Evolutionary conservation across 2,797 vertebrate genomes (phyloP).

Genomic region (Peromyscus aztecus): DNA sequence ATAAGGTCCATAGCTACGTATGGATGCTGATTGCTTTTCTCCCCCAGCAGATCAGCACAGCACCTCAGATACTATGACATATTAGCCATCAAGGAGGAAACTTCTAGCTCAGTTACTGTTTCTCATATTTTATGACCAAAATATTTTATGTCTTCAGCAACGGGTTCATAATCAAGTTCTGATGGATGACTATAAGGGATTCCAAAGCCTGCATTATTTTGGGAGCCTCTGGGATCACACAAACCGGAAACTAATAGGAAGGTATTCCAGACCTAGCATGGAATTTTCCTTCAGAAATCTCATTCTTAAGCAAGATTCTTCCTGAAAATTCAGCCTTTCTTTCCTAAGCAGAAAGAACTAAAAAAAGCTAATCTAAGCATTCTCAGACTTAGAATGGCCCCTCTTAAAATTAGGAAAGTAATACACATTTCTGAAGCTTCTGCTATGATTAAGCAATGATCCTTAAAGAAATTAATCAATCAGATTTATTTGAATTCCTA

Average conservation of each 20-base stretch:
- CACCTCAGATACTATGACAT: not conserved
- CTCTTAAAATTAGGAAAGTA: not conserved
- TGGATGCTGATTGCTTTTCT: not conserved
- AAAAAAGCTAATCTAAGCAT: not conserved
- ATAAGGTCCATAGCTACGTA: not conserved
- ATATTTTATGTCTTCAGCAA: not conserved
- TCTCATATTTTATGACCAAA: not conserved
- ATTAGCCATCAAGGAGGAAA: not conserved
- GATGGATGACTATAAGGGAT: not conserved
- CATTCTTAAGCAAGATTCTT: not conserved
- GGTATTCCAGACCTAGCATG: not conserved
- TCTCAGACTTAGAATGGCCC: not conserved
- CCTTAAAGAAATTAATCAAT: not conserved
- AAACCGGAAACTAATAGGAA: not conserved
- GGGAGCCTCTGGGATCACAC: not conserved
- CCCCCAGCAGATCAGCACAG: too few relatives aligned
- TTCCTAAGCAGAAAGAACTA: not conserved
- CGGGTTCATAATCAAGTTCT: not conserved
- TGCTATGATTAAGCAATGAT: not conserved
- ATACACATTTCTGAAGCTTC: not conserved
- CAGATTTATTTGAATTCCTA: constrained; percentile 4
- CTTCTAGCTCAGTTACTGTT: not conserved
- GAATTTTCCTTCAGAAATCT: not conserved
- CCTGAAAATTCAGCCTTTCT: not conserved
- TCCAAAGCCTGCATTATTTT: not conserved